phyloP scores from a whole-genome alignment of 2,888 invertebrate species.

The Nymphalis urticae region DNA sequence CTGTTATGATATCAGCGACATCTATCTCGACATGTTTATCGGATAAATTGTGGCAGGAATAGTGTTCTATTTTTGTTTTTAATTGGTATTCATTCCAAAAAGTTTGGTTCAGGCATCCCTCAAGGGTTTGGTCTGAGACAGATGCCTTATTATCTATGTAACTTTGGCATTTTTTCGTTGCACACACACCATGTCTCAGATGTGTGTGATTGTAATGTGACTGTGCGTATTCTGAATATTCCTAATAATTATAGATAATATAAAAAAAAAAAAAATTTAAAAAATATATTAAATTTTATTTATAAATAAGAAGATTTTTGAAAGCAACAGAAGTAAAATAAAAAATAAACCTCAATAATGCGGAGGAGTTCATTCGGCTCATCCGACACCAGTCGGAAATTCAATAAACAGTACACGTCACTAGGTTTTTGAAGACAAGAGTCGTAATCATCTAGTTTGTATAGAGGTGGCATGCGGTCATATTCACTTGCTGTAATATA shows the following conservation, averaged over 20 bases:
- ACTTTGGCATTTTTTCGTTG: conserved; percentile 53
- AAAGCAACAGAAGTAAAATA: background rate
- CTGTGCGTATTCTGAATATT: conserved; percentile 56
- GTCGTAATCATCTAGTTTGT: background rate
- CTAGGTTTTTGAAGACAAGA: background rate
- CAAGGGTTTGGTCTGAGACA: conserved; percentile 51
- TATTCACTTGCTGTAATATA: conserved; percentile 9
- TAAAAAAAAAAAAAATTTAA: too few relatives aligned
- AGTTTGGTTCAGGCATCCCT: conserved; percentile 60
- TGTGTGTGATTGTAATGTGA: conserved; percentile 67
- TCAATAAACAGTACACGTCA: background rate
- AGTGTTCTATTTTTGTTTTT: conserved; percentile 46
- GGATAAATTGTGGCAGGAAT: conserved; percentile 31
- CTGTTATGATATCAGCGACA: conserved; percentile 53
- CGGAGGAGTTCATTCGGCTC: conserved; percentile 40
- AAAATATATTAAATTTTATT: too few relatives aligned
- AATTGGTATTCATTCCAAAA: conserved; percentile 54
- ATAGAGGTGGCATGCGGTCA: background rate
- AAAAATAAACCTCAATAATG: conserved; percentile 44
- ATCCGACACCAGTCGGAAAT: conserved; percentile 39
- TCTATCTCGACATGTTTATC: conserved; percentile 48
- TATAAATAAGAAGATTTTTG: too few relatives aligned
- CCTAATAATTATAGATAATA: conserved; percentile 44
- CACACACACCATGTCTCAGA: conserved; percentile 64
- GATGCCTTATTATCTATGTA: conserved; percentile 33